These are phyloP conservation scores for Ceriagrion tenellum DNA, from an alignment of 2,888 invertebrate species.

Conservation along the genomic window DNA sequence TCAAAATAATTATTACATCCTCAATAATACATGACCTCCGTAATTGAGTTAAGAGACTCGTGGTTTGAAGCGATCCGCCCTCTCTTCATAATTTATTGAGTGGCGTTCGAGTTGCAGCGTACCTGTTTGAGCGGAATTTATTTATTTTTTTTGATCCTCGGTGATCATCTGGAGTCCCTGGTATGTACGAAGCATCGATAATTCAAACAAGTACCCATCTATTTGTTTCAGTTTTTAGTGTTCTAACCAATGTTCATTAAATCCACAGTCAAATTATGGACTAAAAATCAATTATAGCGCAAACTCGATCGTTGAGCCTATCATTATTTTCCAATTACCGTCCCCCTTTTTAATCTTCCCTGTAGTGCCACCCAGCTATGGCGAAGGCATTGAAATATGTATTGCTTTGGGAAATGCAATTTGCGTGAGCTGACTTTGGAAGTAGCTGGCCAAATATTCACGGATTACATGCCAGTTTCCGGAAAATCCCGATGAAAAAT, in stretches of 20 bases:
- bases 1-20: no score
- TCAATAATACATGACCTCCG: neutral
- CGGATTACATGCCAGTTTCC: neutral
- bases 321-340: conserved; percentile 35
- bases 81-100: neutral
- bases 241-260: neutral
- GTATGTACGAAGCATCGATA: neutral
- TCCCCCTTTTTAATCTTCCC: neutral
- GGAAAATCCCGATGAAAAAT: neutral
- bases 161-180: neutral
- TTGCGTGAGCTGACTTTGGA: neutral
- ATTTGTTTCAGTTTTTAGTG: neutral
- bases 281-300: neutral
- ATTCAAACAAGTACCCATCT: neutral
- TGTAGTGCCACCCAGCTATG: neutral
- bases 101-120: neutral
- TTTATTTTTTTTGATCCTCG: neutral
- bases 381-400: neutral
- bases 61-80: neutral
- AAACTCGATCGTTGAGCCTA: neutral
- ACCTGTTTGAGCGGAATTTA: neutral
- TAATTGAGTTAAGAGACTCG: neutral
- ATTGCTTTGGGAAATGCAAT: neutral
- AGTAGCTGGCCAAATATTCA: neutral
- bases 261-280: neutral